phyloP scores from a whole-genome alignment of 2,113 vertebrate genomes.

The Dromiciops gliroides region DNA sequence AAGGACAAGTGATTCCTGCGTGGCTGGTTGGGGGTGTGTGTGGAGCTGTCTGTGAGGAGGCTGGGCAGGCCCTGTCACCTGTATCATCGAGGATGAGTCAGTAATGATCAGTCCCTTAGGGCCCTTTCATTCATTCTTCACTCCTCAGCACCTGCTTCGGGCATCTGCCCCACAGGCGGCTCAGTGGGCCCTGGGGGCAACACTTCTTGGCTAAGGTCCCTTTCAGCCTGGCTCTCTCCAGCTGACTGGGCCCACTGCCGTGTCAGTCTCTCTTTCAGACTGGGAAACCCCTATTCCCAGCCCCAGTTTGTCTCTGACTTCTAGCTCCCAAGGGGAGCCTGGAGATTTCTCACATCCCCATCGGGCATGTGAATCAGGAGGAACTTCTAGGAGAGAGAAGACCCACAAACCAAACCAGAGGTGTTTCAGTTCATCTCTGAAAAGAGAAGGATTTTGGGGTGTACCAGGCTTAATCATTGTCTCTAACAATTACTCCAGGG shows the following conservation, averaged over 20 bases:
- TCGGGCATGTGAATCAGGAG: neutral
- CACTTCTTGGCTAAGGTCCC: neutral
- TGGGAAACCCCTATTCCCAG: fast-evolving
- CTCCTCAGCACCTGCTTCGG: neutral
- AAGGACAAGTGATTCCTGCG: neutral
- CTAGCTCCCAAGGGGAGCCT: neutral
- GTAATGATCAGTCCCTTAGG: neutral
- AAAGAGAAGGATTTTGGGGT: neutral
- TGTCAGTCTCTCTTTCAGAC: neutral
- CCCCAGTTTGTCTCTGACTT: constrained; percentile 62
- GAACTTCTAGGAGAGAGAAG: neutral
- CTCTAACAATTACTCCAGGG: neutral
- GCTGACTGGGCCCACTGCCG: neutral
- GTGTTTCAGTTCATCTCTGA: neutral
- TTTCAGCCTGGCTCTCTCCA: neutral
- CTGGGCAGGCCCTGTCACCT: neutral
- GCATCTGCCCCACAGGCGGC: neutral
- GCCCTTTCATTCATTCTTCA: neutral
- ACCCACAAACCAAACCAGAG: neutral
- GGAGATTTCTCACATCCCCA: constrained; percentile 29
- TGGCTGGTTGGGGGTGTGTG: neutral
- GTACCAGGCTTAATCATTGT: neutral
- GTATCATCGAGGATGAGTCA: neutral
- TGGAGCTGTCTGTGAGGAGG: neutral
- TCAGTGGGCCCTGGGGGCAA: neutral